Percentiles rank a stretch among this genome's conserved stretches.
Evolutionary conservation across 2,888 invertebrate genomes (phyloP).

Genomic region (Drosophila flavopinicola): DNA sequence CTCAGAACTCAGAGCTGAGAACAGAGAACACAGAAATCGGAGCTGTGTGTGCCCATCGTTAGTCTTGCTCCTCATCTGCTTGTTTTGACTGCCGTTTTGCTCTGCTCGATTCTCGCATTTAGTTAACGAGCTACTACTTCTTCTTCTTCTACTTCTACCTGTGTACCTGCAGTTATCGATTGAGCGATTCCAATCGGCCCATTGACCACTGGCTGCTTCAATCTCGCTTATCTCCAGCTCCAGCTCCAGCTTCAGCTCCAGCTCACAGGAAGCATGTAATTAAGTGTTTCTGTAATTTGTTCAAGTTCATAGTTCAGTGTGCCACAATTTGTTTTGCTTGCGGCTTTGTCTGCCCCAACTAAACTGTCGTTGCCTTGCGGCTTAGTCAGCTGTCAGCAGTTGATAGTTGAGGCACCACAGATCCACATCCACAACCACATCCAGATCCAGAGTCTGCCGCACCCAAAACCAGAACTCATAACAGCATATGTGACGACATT

Average conservation of each 20-base stretch:
- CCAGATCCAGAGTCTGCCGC: too few relatives aligned
- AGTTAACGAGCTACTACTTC: conserved; percentile 67
- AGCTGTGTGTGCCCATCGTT: conserved; percentile 59
- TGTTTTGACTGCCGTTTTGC: too few relatives aligned
- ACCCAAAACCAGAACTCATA: conserved; percentile 35
- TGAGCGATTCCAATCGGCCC: conserved; percentile 65
- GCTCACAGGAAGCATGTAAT: conserved; percentile 67
- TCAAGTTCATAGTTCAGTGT: conserved; percentile 53
- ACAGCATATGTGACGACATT: conserved; percentile 61
- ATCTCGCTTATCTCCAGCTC: conserved; percentile 21
- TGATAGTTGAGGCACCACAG: conserved; percentile 41
- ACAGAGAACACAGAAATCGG: too few relatives aligned
- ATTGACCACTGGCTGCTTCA: conserved; percentile 35
- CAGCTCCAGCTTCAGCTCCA: too few relatives aligned
- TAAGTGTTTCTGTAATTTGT: conserved; percentile 66
- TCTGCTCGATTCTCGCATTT: too few relatives aligned
- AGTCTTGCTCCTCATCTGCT: conserved; percentile 50
- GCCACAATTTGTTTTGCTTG: conserved; percentile 61
- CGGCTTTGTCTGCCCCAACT: conserved; percentile 43
- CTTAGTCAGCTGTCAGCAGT: conserved; percentile 71
- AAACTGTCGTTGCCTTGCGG: conserved; percentile 65
- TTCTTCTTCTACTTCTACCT: too few relatives aligned
- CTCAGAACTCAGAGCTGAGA: too few relatives aligned
- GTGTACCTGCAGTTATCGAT: conserved; percentile 63
- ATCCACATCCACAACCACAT: too few relatives aligned